phyloP scores from a whole-genome alignment of 92 coral and sea anemone genomes.

The Pocillopora meandrina region DNA sequence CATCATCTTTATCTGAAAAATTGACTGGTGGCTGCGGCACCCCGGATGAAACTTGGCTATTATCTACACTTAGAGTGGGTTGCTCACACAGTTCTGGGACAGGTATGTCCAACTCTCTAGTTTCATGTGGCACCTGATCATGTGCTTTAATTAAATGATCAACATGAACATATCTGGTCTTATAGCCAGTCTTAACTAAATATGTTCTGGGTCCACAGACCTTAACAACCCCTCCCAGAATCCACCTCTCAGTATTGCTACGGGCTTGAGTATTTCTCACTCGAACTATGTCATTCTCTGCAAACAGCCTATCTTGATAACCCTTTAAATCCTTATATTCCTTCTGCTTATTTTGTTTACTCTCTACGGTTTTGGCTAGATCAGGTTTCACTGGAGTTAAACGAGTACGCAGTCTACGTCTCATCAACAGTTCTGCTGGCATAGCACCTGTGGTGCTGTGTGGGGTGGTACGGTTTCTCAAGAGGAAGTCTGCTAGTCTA shows the following conservation, averaged over 20 bases:
- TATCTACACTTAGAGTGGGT: neutral
- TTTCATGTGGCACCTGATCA: conserved; percentile 21
- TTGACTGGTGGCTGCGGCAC: conserved; percentile 24
- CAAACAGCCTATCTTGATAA: no score
- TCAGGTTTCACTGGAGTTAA: neutral
- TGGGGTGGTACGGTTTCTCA: neutral
- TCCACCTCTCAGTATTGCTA: no score
- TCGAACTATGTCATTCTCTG: no score
- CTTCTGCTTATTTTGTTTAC: neutral
- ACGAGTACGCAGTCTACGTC: neutral
- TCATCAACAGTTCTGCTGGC: neutral
- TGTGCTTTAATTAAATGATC: conserved; percentile 48
- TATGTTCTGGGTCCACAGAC: no score
- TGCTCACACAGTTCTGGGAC: conserved; percentile 18
- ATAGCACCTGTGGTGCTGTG: neutral
- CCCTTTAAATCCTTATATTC: no score
- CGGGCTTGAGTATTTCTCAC: no score
- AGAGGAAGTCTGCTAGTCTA: conserved; percentile 21
- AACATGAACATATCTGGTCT: conserved; percentile 58
- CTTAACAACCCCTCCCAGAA: no score
- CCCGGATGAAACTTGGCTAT: neutral
- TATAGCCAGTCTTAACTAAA: no score
- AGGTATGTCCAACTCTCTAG: conserved; percentile 2
- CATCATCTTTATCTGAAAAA: conserved; percentile 16
- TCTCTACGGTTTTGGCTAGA: neutral